Conservation (phyloP, 2,888 invertebrate genomes). For the Anticlea derivata region DNA sequence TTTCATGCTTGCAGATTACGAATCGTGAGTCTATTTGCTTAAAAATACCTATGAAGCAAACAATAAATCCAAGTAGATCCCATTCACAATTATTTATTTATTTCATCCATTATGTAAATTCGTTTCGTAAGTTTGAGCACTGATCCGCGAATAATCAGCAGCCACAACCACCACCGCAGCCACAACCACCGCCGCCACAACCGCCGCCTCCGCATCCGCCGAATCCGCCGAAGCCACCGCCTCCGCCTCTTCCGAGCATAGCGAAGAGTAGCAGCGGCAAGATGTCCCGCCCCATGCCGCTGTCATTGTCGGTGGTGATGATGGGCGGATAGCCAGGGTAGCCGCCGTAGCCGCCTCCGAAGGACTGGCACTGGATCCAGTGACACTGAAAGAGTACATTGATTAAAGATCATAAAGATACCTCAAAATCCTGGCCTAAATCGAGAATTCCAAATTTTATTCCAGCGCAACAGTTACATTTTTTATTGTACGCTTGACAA, state of each 20-base stretch:
- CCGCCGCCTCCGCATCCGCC: slow-evolving; percentile 36
- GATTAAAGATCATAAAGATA: too few relatives aligned
- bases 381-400: slow-evolving; percentile 18
- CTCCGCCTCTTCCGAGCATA: slow-evolving; percentile 28
- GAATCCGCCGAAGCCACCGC: slow-evolving; percentile 29
- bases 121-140: background rate
- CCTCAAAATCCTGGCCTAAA: too few relatives aligned
- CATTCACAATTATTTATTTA: slow-evolving; percentile 10
- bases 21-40: too few relatives aligned
- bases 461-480: too few relatives aligned
- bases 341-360: slow-evolving; percentile 24
- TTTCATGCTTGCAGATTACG: too few relatives aligned
- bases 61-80: background rate
- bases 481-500: too few relatives aligned
- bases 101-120: background rate
- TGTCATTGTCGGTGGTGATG: slow-evolving; percentile 19
- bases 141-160: slow-evolving; percentile 29
- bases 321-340: slow-evolving; percentile 31
- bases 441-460: too few relatives aligned
- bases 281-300: slow-evolving; percentile 23
- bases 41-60: too few relatives aligned
- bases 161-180: slow-evolving; percentile 34
- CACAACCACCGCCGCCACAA: slow-evolving; percentile 34
- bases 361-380: slow-evolving; percentile 28
- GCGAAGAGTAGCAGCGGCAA: slow-evolving; percentile 32